Evolutionary conservation across 2,888 invertebrate genomes (phyloP), one percentile per base, ranked within the genome.

Genomic region (Deilephila elpenor): DNA sequence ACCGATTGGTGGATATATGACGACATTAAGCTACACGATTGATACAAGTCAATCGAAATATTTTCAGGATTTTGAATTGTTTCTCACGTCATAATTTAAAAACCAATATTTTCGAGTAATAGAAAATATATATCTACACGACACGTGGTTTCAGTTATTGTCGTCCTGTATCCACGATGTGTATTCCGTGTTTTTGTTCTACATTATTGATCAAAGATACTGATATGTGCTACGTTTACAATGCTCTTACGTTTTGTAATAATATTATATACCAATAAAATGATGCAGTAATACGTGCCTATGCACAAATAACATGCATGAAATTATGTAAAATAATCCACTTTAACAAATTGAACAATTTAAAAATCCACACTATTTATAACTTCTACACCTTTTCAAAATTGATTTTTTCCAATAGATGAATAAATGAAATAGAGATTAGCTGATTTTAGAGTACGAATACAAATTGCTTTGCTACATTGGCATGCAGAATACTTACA

Each of bases 401-500:
- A 81, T 89, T 86, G 77, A 76, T 80, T 82, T 83, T 84, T 83
- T 84, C 75, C 80, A 85, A 89, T 90, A 90, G 89, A 82, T 86
- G 80, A 85, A 78, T 82, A 83, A 82, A 81, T 82, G 84, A 84
- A 80, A 84, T 83, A 90, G 92, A 93, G 91, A 82, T 91, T 93
- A 93, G 93, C 86, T 88, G 37, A 84, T 80, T 84, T 88, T 93
- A 88, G 88, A 81, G 79, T 83, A 82, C 76, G 80, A 84, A 86
- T 81, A 86, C 87, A 83, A 83, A 88, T 88, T 84, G 93, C 93
- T 94, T 93, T 90, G 93, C 93, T 93, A 92, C 93, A 93, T 93
- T 93, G 94, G 94, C 93, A 93, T 94, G 93, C 88, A 86, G 82
- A 82, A 82, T 84, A 80, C 14, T 79, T 80, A 77, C 75, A 83